Evolutionary conservation across 2,797 vertebrate species (phyloP), one percentile per base, ranked within the genome.

Genomic region (Muscicapa comitata): DNA sequence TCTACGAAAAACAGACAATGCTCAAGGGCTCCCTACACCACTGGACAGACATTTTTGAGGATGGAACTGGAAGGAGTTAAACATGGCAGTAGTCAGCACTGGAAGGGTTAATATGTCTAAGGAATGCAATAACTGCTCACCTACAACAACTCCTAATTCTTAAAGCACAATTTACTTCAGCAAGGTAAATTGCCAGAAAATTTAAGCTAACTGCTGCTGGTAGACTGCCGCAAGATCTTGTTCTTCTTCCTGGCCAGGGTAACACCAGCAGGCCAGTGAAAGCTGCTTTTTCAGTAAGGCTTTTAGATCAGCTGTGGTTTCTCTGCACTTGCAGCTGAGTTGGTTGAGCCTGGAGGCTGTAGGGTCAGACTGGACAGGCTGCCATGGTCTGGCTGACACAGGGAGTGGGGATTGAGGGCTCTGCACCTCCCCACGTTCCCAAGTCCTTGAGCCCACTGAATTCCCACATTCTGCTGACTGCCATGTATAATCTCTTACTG

Each of bases 1-100:
- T 68, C 62, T 55, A 11, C 0, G 0, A 61, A 68, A 48, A 50
- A 40, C 4, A 29, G 8, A 33, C 23, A 59, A 20, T 1, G 5
- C 38, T 71, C 20, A 48, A 55, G 50, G 37, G 26, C 19, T 28
- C 14, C 38, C 7, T 40, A 20, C 43, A 48, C 40, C 31, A 21
- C 21, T 37, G 25, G 57, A 65, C 81, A 63, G 24, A n/a, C 11
- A 26, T 33, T 33, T 40, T 23, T 78, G 42, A 78, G 23, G 14
- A 6, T 78, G 66, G 66, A 88, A 4, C 31, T 31, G 45, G 25
- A 73, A 58, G 16, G 7, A 12, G 33, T 18, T 35, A 66, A 62
- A 76, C 0, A 4, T 21, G 51, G 37, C 38, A 61, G 43, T 2
- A 31, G 28, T 25, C 9, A 4, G 18, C 38, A 42, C 53, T 58